Base-by-base conservation (phyloP, 1,140 invertebrate genomes). In the Galleria mellonella region DNA sequence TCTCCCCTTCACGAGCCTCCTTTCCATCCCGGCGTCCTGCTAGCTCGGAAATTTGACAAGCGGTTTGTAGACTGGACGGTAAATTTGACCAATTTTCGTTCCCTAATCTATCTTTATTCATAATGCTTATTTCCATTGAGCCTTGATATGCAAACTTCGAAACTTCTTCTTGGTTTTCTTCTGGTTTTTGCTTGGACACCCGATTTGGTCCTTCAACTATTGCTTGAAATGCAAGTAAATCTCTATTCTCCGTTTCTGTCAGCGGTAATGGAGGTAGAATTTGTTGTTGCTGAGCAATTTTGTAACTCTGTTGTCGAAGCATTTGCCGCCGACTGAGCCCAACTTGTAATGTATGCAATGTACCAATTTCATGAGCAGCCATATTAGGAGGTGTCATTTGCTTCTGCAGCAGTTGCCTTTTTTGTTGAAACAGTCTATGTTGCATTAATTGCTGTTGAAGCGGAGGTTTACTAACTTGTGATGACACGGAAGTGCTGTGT, bases 401-500 rank as follows among this genome's bases (percentile, higher is more conserved):
- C 73, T 94, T 94, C 69, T 95, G 93, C 30, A 94, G 88, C 17
- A 93, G 89, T 70, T 94, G 93, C 3, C 94, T 86, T 71, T 95
- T 94, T 55, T 94, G 93, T 72, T 95, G 93, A 33, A 91, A 86
- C 47, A 94, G 72, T 32, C 93, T 85, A 57, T 94, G 93, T 56
- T 94, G 93, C 83, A 94, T 90, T 11, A 94, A 74, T 53, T 94
- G 93, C 62, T 94, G 93, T 62, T 94, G 93, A 13, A 94, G 71
- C 1, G 91, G 89, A 32, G 89, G 88, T 59, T 89, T 89, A 44
- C 66, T 79, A 11, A 65, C 66, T 60, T 83, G 81, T n/a, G 76
- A 56, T 10, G 76, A 55, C 6, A 69, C 53, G 0, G 69, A 59
- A 2, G 71, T 43, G 8, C 58, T 63, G 30, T 79, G 74, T 2